Conservation (phyloP, 1,140 invertebrate genomes). For the Galleria mellonella region DNA sequence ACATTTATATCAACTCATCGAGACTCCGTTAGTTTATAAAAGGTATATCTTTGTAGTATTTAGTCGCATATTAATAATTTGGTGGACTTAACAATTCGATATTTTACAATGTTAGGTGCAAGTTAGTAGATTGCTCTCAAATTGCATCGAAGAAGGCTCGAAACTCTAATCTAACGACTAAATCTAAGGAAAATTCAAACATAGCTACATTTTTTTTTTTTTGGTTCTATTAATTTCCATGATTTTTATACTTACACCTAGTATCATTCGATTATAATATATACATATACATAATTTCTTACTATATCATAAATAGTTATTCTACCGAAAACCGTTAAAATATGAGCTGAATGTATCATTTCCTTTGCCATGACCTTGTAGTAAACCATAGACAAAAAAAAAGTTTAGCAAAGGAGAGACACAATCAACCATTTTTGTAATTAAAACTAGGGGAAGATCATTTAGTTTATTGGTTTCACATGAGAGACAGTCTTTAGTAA, state of each 20-base stretch:
- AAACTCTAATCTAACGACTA: too few species aligned
- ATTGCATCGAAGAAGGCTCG: too few species aligned
- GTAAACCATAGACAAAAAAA: not conserved
- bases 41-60: too few species aligned
- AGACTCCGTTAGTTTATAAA: too few species aligned
- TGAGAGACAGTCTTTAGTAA: constrained; percentile 2
- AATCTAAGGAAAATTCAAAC: not conserved
- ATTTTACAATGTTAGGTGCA: too few species aligned
- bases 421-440: not conserved
- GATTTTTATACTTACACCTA: not conserved
- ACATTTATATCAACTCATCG: too few species aligned
- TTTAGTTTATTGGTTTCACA: not conserved
- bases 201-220: not conserved
- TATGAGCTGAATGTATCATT: not conserved
- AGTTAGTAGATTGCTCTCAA: too few species aligned
- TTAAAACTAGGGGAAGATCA: constrained; percentile 2
- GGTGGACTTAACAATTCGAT: too few species aligned
- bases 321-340: not conserved
- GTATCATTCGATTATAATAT: not conserved
- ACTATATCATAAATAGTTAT: not conserved
- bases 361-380: not conserved
- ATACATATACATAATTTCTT: not conserved
- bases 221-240: not conserved
- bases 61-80: too few species aligned
- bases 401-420: not conserved